Evolutionary conservation across 2,113 vertebrate species (phyloP), one percentile per base, ranked within the genome.

Genomic region (Hyperopisus bebe): DNA sequence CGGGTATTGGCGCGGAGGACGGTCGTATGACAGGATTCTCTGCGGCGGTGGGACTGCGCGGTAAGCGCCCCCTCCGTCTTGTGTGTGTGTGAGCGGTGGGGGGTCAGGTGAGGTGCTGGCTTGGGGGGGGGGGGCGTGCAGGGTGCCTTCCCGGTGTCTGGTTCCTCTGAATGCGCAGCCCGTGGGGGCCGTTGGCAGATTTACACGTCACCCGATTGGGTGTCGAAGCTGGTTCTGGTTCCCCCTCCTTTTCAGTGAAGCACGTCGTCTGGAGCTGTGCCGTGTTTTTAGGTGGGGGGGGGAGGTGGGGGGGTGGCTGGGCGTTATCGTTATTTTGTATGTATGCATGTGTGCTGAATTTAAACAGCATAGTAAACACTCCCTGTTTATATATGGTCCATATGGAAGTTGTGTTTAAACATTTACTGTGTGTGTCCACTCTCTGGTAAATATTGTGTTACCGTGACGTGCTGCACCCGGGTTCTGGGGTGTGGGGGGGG

Each of bases 21-120:
- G 93, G 95, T 94, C 94, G 93, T 92, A 92, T 92, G 95, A 94
- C 93, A 94, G 94, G 94, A 95, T 94, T 94, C 94, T 94, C 94
- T 83, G 93, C 93, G 94, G 93, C 93, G 90, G 91, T 89, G 35
- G 66, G 88, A 93, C 47, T 0, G 66, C 87, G 87, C 89, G 91
- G 92, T 91, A 92, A 93, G 92, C 90, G 91, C 92, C 90, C 92
- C 92, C 91, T 31, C 85, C 31, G 24, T 21, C 10, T 6, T 3
- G 21, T 47, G 48, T 19, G 13, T 50, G 84, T 50, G 47, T 4
- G 47, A n/a, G 50, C 31, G 15, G 47, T 27, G 13, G 50, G 50
- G 53, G 48, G 50, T 53, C 50, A 35, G 47, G 50, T 77, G 70
- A 77, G 31, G 70, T 10, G 13, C 47, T 6, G 21, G 80, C 39